Evolutionary conservation across 2,797 vertebrate species (phyloP), one percentile per base, ranked within the genome.

Genomic region (Mallotus villosus): DNA sequence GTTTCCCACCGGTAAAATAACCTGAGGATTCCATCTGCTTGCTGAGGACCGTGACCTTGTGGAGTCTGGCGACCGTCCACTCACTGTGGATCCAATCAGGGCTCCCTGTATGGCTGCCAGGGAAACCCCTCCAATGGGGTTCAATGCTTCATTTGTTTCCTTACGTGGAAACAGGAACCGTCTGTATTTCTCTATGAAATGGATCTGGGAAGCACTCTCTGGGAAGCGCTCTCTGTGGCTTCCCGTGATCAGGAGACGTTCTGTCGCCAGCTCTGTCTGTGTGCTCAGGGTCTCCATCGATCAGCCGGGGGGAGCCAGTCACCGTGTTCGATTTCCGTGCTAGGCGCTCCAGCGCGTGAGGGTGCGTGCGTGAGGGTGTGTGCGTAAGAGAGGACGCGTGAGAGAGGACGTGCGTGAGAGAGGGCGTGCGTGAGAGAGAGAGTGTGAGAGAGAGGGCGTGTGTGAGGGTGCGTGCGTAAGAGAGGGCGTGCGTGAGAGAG

Each of bases 1-100:
- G 77, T 67, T 78, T 86, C 85, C 88, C 87, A 89, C 79, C 37
- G 74, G 82, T 85, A 82, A 76, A 73, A 81, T 78, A 81, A 74
- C 68, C 63, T 74, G 66, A 76, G 53, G 85, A 83, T 87, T 81
- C 81, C 61, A 68, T 77, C 74, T 21, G 62, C 75, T 77, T 51
- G 62, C 63, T 82, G 65, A 68, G 81, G 80, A 79, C 63, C 71
- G 76, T 65, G 83, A 84, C 84, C 79, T 86, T 85, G 82, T 77
- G 82, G 74, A 71, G 64, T 61, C 77, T 83, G 83, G 81, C 79
- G 57, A 1, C 16, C 51, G 29, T 81, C 84, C 84, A 82, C 72
- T 72, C 63, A 74, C 77, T 77, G 65, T 70, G 76, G 81, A 87
- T 89, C 73, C 65, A 72, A 82, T 83, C 72, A 82, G 74, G 70